Conservation (phyloP, 2,888 invertebrate genomes). For the Drosophila prostipennis region DNA sequence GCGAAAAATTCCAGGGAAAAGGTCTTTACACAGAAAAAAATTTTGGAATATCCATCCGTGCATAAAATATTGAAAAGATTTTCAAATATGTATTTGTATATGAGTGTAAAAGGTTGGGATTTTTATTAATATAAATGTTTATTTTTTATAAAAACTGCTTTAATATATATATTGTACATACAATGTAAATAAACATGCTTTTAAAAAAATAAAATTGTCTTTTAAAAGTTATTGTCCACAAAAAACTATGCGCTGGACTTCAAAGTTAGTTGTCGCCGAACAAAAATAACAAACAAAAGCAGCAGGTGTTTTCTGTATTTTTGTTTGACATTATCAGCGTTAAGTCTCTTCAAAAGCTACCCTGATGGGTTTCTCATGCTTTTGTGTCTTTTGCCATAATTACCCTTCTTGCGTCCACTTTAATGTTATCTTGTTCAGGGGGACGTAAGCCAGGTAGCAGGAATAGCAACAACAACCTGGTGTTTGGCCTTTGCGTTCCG, state of each 20-base stretch:
- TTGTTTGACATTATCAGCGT: constrained; percentile 67
- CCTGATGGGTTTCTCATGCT: constrained; percentile 57
- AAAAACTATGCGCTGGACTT: constrained; percentile 51
- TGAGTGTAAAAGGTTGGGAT: too few relatives aligned
- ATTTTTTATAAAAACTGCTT: too few relatives aligned
- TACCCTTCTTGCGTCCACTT: constrained; percentile 24
- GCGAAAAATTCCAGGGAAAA: constrained; percentile 34
- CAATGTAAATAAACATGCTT: too few relatives aligned
- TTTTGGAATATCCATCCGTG: neutral
- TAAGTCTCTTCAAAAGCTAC: constrained; percentile 68
- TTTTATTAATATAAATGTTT: too few relatives aligned
- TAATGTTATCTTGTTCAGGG: neutral
- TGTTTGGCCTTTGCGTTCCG: constrained; percentile 47
- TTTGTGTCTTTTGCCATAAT: constrained; percentile 53
- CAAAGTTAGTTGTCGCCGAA: constrained; percentile 57
- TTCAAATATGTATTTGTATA: too few relatives aligned
- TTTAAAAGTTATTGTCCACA: neutral
- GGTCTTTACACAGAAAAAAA: constrained; percentile 5
- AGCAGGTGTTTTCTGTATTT: constrained; percentile 10
- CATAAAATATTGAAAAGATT: too few relatives aligned
- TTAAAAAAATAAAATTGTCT: neutral
- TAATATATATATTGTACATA: too few relatives aligned
- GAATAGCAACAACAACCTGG: constrained; percentile 38
- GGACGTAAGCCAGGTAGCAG: constrained; percentile 31
- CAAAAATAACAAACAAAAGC: constrained; percentile 27